A percentile compares a stretch with the other conserved stretches of the same genome.
Evolutionary conservation across 1,140 invertebrate species (phyloP).

Genomic region (Aphidius gifuensis): DNA sequence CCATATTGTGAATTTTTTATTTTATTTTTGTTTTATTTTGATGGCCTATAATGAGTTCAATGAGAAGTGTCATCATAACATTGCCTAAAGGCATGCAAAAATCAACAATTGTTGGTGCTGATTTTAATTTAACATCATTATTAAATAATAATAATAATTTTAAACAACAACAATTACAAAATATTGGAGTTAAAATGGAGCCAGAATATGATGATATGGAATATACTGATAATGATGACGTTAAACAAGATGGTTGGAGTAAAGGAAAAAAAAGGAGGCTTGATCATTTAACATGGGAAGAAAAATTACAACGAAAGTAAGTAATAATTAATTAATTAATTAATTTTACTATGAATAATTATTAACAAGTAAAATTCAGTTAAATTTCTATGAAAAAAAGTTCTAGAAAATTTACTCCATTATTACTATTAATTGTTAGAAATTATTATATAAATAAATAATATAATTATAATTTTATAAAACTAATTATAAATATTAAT

Average conservation of each 20-base stretch:
- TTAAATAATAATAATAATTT: slow-evolving; percentile 26
- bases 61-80: slow-evolving; percentile 49
- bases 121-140: slow-evolving; percentile 40
- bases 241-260: slow-evolving; percentile 31
- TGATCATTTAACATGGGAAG: slow-evolving; percentile 77
- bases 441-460: slow-evolving; percentile 7
- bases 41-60: slow-evolving; percentile 40
- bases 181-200: not conserved
- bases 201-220: slow-evolving; percentile 27
- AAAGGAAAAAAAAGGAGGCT: slow-evolving; percentile 68
- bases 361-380: not conserved
- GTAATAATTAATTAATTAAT: slow-evolving; percentile 38
- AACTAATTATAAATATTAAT: not conserved
- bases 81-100: slow-evolving; percentile 45
- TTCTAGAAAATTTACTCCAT: not conserved
- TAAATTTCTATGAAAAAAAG: not conserved
- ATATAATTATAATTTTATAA: slow-evolving; percentile 9
- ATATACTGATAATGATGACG: slow-evolving; percentile 24
- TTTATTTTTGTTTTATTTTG: not conserved
- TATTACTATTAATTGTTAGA: not conserved
- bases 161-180: no score
- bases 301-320: slow-evolving; percentile 80
- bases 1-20: no score
- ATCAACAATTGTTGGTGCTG: slow-evolving; percentile 22
- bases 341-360: slow-evolving; percentile 2